phyloP scores from a whole-genome alignment of 2,888 invertebrate species.

The Acronicta alni region DNA sequence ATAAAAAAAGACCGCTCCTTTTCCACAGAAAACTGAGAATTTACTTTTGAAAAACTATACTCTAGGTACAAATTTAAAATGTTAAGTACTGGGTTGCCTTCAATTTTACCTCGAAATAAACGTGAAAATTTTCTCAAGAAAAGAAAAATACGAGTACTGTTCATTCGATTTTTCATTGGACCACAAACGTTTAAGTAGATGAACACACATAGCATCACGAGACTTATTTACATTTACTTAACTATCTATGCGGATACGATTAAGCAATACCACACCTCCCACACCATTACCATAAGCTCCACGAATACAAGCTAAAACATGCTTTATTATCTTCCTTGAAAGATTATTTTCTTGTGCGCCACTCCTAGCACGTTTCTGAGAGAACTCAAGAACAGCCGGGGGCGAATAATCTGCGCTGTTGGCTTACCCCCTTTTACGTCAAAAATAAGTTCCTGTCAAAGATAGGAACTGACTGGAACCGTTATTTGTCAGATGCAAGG shows the following conservation, averaged over 20 bases:
- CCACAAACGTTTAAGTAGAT: slow-evolving; percentile 20
- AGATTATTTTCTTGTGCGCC: slow-evolving; percentile 27
- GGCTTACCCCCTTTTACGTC: slow-evolving; percentile 62
- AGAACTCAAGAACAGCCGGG: slow-evolving; percentile 47
- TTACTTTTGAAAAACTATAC: no score
- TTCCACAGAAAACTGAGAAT: no score
- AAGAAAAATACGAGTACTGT: background rate
- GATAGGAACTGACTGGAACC: slow-evolving; percentile 40
- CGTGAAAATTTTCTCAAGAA: background rate
- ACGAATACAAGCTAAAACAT: slow-evolving; percentile 20
- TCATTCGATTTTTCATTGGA: slow-evolving; percentile 8
- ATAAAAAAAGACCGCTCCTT: no score
- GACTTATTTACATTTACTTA: slow-evolving; percentile 41
- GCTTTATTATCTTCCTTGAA: slow-evolving; percentile 19
- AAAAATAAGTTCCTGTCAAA: slow-evolving; percentile 54
- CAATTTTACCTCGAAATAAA: background rate
- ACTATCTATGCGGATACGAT: slow-evolving; percentile 38
- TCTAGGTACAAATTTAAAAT: no score
- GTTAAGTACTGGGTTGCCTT: no score
- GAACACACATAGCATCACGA: slow-evolving; percentile 16
- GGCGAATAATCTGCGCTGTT: slow-evolving; percentile 68
- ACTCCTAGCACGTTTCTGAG: slow-evolving; percentile 18
- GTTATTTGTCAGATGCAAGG: slow-evolving; percentile 56
- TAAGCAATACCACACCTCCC: slow-evolving; percentile 34
- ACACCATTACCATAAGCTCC: slow-evolving; percentile 22